Evolutionary conservation across 1,140 invertebrate species (phyloP), one percentile per base, ranked within the genome.

Genomic region (Caenorhabditis inopinata): DNA sequence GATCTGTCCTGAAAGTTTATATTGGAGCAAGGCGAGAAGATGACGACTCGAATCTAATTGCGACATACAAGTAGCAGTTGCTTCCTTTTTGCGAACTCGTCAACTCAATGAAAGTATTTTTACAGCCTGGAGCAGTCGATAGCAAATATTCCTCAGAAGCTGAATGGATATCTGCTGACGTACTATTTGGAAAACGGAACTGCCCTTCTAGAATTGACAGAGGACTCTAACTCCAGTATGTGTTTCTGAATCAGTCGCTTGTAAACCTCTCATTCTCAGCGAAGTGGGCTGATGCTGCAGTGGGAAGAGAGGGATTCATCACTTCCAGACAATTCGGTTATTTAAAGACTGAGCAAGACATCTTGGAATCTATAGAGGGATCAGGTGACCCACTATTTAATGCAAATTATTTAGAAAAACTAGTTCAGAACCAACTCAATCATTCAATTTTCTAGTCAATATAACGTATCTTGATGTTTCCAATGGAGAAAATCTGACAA

Each of bases 131-230:
- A 68, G 21, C 58, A 68, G 21, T 68, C 58, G 12, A 35, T 38
- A 11, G 38, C 58, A 38, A 68, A 38, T 38, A 68, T 68, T 38
- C 58, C 58, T n/a, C 58, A 68, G 12, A 68, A 68, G n/a, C 38
- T 68, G 16, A 38, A 68, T 16, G 58, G 58, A 3, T 3, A 18
- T 9, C 11, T 38, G 9, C n/a, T 68, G 32, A 68, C 58, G 9
- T 68, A 68, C 38, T 68, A 68, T 38, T 38, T 68, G 58, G 58
- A 35, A 38, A 35, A 68, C 7, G 58, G 58, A 68, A 68, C 58
- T 7, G 58, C 58, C 0, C 16, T 68, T 0, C 29, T 68, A 21
- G 58, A 68, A 21, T 38, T 68, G 5, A 32, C 58, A 0, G 58
- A 68, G 16, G 58, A 68, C 16, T 68, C 32, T 11, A 68, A 68